These are phyloP conservation scores for Thaumatotibia leucotreta DNA, from an alignment of 1,140 invertebrate genomes.

Conservation along the genomic window DNA sequence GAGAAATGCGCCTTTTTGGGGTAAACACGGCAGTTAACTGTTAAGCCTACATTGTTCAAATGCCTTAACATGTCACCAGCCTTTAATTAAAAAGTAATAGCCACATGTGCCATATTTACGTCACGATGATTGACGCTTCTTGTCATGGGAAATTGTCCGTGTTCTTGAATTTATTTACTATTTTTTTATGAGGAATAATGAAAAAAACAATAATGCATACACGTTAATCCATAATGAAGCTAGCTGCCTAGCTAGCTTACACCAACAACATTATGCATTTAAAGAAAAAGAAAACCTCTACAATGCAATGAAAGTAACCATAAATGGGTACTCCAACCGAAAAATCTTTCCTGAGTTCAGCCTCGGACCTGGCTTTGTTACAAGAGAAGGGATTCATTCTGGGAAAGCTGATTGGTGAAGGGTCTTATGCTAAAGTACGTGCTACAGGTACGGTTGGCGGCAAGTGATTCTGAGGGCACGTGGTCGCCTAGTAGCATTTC, in stretches of 20 bases:
- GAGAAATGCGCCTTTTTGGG: too few relatives aligned
- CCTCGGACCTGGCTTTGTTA: constrained; percentile 54
- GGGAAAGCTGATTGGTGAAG: constrained; percentile 62
- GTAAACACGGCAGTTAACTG: too few relatives aligned
- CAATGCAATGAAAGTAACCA: constrained; percentile 18
- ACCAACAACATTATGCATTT: constrained; percentile 38
- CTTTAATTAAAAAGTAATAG: too few relatives aligned
- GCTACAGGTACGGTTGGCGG: background rate
- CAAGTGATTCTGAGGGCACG: too few relatives aligned
- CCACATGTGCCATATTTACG: too few relatives aligned
- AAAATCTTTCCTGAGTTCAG: constrained; percentile 50
- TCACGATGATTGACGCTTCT: background rate
- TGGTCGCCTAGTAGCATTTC: too few relatives aligned
- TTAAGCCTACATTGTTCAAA: too few relatives aligned
- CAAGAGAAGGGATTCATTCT: constrained; percentile 63
- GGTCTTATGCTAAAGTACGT: constrained; percentile 66
- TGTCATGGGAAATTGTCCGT: background rate
- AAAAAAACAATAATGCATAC: background rate
- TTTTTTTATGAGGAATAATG: background rate
- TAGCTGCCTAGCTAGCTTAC: background rate
- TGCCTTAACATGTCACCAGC: too few relatives aligned
- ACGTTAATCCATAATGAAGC: background rate
- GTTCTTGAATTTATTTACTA: background rate
- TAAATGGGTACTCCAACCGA: constrained; percentile 51
- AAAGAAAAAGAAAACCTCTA: constrained; percentile 45